Evolutionary conservation across 1,140 invertebrate species (phyloP).

Genomic region (Akabosia matsudoensis): DNA sequence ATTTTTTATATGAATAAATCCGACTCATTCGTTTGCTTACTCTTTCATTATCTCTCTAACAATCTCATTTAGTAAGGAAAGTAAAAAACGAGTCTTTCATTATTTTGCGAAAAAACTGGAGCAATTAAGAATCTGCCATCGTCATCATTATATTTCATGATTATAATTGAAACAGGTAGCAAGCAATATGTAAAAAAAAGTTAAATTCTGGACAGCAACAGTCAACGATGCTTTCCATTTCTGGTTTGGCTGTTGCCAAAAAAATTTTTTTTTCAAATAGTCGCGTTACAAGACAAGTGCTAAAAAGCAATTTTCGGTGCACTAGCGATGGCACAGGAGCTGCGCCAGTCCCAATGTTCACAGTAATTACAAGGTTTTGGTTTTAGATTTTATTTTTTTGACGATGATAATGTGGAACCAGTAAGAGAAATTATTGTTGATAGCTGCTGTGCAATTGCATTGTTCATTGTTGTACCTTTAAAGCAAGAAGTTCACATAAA

Average conservation of each 20-base stretch:
- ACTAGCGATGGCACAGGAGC: neutral
- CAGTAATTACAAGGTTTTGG: neutral
- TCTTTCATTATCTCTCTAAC: neutral
- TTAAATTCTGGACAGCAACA: neutral
- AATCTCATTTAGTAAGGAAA: neutral
- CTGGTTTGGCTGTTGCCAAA: constrained; percentile 15
- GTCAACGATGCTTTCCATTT: neutral
- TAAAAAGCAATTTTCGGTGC: neutral
- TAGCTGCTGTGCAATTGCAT: neutral
- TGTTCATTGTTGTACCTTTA: neutral
- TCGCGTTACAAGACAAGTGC: neutral
- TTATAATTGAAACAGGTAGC: constrained; percentile 17
- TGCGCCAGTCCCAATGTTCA: neutral
- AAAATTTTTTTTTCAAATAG: neutral
- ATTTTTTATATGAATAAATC: too few relatives aligned
- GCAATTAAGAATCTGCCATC: constrained; percentile 19
- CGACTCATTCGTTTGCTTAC: neutral
- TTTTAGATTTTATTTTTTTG: too few relatives aligned
- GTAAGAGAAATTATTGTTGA: too few relatives aligned
- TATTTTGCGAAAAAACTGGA: constrained; percentile 19
- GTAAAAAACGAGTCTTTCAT: neutral
- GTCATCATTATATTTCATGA: neutral
- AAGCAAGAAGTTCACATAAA: neutral
- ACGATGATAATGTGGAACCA: neutral
- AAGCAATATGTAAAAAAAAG: neutral